Evolutionary conservation across 2,113 vertebrate species (phyloP).

Genomic region (Onychorhynchus coronatus): DNA sequence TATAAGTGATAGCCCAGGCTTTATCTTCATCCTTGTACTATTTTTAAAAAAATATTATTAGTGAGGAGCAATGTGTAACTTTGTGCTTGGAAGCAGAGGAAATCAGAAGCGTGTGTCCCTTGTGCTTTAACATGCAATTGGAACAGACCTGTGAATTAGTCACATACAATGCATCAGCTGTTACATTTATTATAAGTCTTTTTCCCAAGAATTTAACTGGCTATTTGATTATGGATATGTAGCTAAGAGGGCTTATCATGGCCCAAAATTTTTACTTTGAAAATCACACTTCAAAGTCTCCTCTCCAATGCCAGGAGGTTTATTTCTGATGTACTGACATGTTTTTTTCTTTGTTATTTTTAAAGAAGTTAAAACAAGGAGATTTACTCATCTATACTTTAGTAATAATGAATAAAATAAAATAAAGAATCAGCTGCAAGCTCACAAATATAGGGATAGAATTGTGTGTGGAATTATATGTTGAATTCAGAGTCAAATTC

Average conservation of each 20-base stretch:
- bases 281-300: not conserved
- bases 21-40: not conserved
- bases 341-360: not conserved
- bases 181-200: not conserved
- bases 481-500: not conserved
- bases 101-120: not conserved
- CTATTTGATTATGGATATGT: not conserved
- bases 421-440: not conserved
- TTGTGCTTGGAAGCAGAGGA: slow-evolving; percentile 15
- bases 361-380: not conserved
- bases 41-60: not conserved
- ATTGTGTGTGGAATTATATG: not conserved
- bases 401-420: not conserved
- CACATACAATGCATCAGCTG: not conserved
- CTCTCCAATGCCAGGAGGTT: not conserved
- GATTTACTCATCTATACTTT: not conserved
- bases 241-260: not conserved
- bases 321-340: not conserved
- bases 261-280: not conserved
- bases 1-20: not conserved
- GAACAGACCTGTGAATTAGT: not conserved
- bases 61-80: slow-evolving; percentile 2
- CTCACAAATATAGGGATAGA: not conserved
- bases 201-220: not conserved
- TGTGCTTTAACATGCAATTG: not conserved